Evolutionary conservation across 1,140 invertebrate species (phyloP), one percentile per base, ranked within the genome.

Genomic region (Zaprionus kolodkinae): DNA sequence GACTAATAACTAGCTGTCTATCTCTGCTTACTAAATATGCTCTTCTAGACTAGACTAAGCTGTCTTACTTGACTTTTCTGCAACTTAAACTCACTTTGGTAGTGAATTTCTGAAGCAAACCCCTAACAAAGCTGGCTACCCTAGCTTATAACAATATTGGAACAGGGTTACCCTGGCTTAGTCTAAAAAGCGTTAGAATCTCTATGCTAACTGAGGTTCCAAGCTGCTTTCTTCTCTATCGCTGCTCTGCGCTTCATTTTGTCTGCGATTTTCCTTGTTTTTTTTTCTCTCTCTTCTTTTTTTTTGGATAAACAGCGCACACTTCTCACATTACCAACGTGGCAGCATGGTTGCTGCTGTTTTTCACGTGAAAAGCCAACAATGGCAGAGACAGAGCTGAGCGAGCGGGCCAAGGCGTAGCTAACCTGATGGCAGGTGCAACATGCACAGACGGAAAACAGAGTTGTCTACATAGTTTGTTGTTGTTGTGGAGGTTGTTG

Each of bases 341-440:
- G 60, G 30, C 60, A 59, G 30, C 60, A 59, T 17, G 48, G 21
- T 48, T 11, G 45, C 21, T 68, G 63, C 21, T 38, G 67, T 75
- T 64, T 75, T 78, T 78, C 72, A 78, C 61, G 76, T 78, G 76
- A 78, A 78, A 78, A 72, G 50, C 71, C 55, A 65, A 64, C 61
- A 72, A 65, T 65, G 61, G 13, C 33, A 27, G 56, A 36, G 43
- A 1, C n/a, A n/a, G 21, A 21, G 21, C 21, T 21, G 21, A 55
- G 25, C 35, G 7, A 21, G 36, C 65, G 35, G 59, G 45, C 33
- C 33, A 52, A 43, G 27, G 43, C 59, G 64, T 52, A 68, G 65
- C 55, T 30, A 61, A 75, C 27, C 60, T 62, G 66, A 40, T 30
- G 63, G 77, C 83, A 87, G 83, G 83, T 87, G 83, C 84, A 87